Evolutionary conservation across 2,113 vertebrate genomes (phyloP), one percentile per base, ranked within the genome.

Genomic region (Nesogale talazaci): DNA sequence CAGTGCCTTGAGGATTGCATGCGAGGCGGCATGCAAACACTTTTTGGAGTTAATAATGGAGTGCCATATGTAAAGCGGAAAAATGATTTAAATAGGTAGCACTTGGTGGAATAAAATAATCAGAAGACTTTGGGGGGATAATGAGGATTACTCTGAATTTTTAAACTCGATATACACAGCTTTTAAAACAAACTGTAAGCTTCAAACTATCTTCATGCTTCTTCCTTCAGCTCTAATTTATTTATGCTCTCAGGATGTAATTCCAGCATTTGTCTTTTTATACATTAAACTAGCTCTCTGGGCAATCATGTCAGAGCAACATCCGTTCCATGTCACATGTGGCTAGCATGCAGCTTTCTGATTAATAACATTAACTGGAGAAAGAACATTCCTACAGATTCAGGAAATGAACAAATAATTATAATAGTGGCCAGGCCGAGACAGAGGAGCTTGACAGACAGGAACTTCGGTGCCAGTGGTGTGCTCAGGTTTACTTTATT

Each of bases 71-170:
- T 96, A 96, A 96, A 90, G 90, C 92, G 82, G 94, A 94, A 92
- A 82, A 89, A 95, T 93, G 90, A 96, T 94, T 96, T 97, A 97
- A 97, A 94, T 95, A 95, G 85, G 95, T 79, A 89, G 95, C 74
- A 94, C 96, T 93, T 97, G 95, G 94, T 97, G 88, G 93, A 95
- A 86, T 97, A 96, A 97, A 97, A 97, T 96, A 97, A 97, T 97
- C 96, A 94, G 91, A 95, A 97, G 96, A 93, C 95, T 96, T 97
- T 96, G 88, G 56, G 91, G 90, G 94, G 75, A 97, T 97, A 96
- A 97, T 92, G 95, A 96, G 97, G 94, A 96, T 97, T 92, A 93
- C 93, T 92, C 76, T 95, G 96, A 97, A 95, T 95, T 96, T 94
- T 96, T 96, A 96, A 96, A 97, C 69, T 92, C 79, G 94, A 89